Evolutionary conservation across 1,140 invertebrate genomes (phyloP).

Genomic region (Stenopsyche tienmushanensis): DNA sequence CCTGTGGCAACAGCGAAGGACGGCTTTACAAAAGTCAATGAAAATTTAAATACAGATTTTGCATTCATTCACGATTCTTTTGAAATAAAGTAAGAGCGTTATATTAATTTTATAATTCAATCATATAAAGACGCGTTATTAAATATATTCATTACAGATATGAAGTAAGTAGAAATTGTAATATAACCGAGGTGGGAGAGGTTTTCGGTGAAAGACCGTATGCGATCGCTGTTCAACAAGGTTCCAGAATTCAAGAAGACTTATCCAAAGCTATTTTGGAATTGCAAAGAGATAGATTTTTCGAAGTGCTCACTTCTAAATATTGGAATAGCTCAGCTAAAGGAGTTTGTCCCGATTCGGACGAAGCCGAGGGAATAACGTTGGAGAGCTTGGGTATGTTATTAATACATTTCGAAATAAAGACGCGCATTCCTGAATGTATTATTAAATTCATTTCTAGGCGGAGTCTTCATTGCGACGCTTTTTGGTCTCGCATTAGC

Average conservation of each 20-base stretch:
- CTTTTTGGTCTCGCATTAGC: slow-evolving; percentile 78
- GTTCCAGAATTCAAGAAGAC: slow-evolving; percentile 76
- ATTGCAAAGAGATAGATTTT: slow-evolving; percentile 81
- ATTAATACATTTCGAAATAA: neutral
- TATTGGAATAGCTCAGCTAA: slow-evolving; percentile 76
- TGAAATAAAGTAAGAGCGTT: slow-evolving; percentile 64
- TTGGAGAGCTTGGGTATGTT: slow-evolving; percentile 76
- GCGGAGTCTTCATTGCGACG: slow-evolving; percentile 87
- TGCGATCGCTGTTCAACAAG: slow-evolving; percentile 84
- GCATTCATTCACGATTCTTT: slow-evolving; percentile 88
- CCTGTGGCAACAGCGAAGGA: slow-evolving; percentile 67
- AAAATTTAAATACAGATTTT: slow-evolving; percentile 78
- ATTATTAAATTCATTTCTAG: no score
- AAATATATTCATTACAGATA: slow-evolving; percentile 60
- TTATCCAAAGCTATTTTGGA: slow-evolving; percentile 77
- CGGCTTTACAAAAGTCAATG: slow-evolving; percentile 75
- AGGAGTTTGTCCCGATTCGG: slow-evolving; percentile 64
- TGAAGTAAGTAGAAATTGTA: slow-evolving; percentile 79
- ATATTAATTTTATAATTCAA: no score
- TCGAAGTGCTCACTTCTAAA: slow-evolving; percentile 72
- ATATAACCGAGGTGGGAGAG: slow-evolving; percentile 83
- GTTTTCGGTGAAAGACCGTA: slow-evolving; percentile 87
- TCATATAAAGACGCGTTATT: no score
- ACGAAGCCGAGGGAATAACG: slow-evolving; percentile 85
- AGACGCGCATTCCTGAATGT: no score